These are phyloP conservation scores for Hemicrepidius hirtus DNA, from an alignment of 2,888 invertebrate genomes.

Conservation along the genomic window DNA sequence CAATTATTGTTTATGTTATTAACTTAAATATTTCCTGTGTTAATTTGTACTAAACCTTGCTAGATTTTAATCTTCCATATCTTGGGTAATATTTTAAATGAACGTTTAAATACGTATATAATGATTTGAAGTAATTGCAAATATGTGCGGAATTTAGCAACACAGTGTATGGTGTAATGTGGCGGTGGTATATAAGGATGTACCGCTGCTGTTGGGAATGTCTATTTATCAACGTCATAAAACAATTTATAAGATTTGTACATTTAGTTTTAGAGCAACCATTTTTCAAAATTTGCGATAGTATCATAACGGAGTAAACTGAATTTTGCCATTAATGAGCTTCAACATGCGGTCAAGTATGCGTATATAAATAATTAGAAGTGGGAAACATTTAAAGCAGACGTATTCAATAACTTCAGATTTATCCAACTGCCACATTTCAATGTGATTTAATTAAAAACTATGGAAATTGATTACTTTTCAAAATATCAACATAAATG, in stretches of 20 bases:
- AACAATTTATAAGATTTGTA: constrained; percentile 32
- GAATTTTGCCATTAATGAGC: constrained; percentile 8
- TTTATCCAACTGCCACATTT: too few relatives aligned
- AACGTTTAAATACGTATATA: constrained; percentile 5
- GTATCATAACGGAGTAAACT: constrained; percentile 5
- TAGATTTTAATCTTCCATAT: constrained; percentile 2
- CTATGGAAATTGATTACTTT: too few relatives aligned
- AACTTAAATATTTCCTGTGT: not conserved
- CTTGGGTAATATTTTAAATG: constrained; percentile 6
- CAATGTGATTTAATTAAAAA: too few relatives aligned
- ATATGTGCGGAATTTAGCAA: constrained; percentile 30
- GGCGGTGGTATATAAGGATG: constrained; percentile 33
- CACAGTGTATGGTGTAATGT: constrained; percentile 29
- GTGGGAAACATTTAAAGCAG: not conserved
- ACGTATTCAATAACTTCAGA: too few relatives aligned
- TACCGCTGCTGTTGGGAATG: constrained; percentile 26
- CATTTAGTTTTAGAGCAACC: constrained; percentile 23
- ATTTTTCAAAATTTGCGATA: constrained; percentile 23
- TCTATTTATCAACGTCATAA: constrained; percentile 29
- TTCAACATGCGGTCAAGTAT: not conserved
- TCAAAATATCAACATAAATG: too few relatives aligned
- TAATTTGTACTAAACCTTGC: not conserved
- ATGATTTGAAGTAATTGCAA: constrained; percentile 32
- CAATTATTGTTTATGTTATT: too few relatives aligned
- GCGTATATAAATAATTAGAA: not conserved